phyloP scores from a whole-genome alignment of 1,140 invertebrate species.

The Steinernema khuongi region DNA sequence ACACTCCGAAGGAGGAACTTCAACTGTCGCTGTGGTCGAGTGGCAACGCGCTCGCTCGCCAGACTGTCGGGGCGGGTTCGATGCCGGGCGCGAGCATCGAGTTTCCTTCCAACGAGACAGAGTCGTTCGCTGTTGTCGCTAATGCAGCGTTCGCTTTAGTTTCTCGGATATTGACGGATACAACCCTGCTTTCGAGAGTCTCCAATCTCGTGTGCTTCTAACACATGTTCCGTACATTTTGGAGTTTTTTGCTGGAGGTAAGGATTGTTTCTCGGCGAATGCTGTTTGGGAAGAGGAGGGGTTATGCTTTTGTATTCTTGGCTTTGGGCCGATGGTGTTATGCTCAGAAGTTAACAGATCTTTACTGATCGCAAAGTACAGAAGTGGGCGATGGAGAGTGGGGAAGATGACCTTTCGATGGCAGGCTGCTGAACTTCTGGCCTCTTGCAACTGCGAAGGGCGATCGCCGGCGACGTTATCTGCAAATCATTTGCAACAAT shows the following conservation, averaged over 20 bases:
- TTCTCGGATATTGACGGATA: background rate
- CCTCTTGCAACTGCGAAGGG: too few relatives aligned
- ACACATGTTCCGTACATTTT: conserved; percentile 8
- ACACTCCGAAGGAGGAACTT: background rate
- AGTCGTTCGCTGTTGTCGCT: background rate
- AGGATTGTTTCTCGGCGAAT: background rate
- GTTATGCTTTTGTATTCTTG: too few relatives aligned
- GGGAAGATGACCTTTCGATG: too few relatives aligned
- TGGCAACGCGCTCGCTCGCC: background rate
- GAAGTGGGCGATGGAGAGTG: too few relatives aligned
- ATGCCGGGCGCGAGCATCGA: background rate
- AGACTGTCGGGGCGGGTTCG: background rate
- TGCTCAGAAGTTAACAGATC: too few relatives aligned
- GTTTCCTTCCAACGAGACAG: conserved; percentile 11
- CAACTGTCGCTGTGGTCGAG: background rate
- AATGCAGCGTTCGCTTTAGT: background rate
- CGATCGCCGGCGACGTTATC: too few relatives aligned
- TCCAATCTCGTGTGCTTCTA: background rate
- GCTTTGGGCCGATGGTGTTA: too few relatives aligned
- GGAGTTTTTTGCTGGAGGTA: background rate
- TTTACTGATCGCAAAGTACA: too few relatives aligned
- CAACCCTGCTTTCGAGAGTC: background rate
- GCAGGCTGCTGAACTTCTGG: too few relatives aligned
- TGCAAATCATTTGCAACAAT: too few relatives aligned
- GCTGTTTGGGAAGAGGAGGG: too few relatives aligned